Conservation (phyloP, 2,888 invertebrate species). For the Parnassius smintheus region DNA sequence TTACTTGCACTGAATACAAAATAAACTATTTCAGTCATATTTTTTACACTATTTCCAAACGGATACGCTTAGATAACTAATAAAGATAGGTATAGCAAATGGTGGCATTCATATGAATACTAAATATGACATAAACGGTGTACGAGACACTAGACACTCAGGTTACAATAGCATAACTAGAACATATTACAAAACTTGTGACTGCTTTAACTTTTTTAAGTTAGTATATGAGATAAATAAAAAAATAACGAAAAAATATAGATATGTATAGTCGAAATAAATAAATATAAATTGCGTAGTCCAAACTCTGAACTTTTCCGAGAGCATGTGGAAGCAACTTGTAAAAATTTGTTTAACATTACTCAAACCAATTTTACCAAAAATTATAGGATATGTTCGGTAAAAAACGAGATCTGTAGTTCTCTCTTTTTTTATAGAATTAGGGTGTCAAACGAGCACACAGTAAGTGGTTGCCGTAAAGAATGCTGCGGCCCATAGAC, state of each 20-base stretch:
- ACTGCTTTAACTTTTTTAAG: not conserved
- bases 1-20: constrained; percentile 29
- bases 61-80: constrained; percentile 32
- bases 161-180: constrained; percentile 2
- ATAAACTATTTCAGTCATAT: constrained; percentile 46
- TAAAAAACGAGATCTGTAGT: no score
- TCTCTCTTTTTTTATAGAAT: no score
- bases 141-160: no score
- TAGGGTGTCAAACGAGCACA: no score
- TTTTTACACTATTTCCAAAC: constrained; percentile 53
- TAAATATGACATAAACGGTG: constrained; percentile 2
- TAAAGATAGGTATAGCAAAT: constrained; percentile 20
- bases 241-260: not conserved
- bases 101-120: constrained; percentile 12
- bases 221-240: not conserved
- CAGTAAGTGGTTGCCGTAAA: no score
- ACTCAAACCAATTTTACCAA: no score
- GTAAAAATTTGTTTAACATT: no score
- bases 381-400: no score
- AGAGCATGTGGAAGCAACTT: no score
- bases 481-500: no score
- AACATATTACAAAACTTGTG: constrained; percentile 24
- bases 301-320: no score
- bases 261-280: not conserved
- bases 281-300: not conserved